Evolutionary conservation across 2,888 invertebrate species (phyloP).

Genomic region (Oxycera nigricornis): DNA sequence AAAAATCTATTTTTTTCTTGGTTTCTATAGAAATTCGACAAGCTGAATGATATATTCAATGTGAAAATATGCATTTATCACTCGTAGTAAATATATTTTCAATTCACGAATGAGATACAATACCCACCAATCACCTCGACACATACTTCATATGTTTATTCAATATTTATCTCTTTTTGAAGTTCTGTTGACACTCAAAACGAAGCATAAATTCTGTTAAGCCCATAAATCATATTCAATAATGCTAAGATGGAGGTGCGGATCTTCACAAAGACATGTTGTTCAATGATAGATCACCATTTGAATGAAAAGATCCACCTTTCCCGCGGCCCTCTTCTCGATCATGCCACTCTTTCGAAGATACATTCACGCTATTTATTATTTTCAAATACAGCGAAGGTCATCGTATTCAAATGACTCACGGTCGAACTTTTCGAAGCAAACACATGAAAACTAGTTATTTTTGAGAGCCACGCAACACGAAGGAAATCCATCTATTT

Average conservation of each 20-base stretch:
- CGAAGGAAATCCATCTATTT: background rate
- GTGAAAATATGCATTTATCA: too few relatives aligned
- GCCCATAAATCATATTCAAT: conserved; percentile 8
- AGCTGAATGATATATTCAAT: too few relatives aligned
- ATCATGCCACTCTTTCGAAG: too few relatives aligned
- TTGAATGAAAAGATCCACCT: background rate
- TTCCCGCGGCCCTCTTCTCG: background rate
- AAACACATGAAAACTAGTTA: too few relatives aligned
- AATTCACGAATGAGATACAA: too few relatives aligned
- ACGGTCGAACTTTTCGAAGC: background rate
- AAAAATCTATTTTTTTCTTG: too few relatives aligned
- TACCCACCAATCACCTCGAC: background rate
- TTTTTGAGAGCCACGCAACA: too few relatives aligned
- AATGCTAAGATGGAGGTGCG: too few relatives aligned
- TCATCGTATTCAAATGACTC: conserved; percentile 30
- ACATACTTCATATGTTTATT: background rate
- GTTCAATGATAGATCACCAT: conserved; percentile 18
- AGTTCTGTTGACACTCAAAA: conserved; percentile 6
- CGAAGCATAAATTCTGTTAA: background rate
- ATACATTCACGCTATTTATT: too few relatives aligned
- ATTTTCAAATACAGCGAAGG: too few relatives aligned
- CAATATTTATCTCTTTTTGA: background rate
- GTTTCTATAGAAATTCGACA: too few relatives aligned
- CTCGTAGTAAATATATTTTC: too few relatives aligned
- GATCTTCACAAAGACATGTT: background rate